Evolutionary conservation across 30 jellyfish, hydroid and myxozoan genomes (phyloP).

Genomic region (Clytia hemisphaerica): DNA sequence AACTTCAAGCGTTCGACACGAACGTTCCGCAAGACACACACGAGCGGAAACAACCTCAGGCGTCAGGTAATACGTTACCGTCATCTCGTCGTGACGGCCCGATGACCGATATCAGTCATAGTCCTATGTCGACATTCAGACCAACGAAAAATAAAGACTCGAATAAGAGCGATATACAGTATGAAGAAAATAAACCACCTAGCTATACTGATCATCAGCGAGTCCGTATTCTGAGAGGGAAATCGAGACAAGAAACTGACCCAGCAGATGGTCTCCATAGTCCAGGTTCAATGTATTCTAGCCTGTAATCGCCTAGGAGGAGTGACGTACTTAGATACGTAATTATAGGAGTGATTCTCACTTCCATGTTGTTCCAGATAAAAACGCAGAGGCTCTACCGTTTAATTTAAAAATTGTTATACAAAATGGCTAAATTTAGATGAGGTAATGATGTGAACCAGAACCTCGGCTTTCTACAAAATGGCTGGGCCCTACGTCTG

Average conservation of each 20-base stretch:
- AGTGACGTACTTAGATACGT: no score
- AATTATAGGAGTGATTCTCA: no score
- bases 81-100: not conserved
- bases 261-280: conserved; percentile 33
- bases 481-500: no score
- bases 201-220: conserved; percentile 7
- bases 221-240: conserved; percentile 19
- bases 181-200: not conserved
- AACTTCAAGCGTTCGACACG: conserved; percentile 76
- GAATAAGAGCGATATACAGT: no score
- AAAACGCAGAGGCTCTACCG: no score
- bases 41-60: conserved; percentile 17
- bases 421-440: no score
- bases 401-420: no score
- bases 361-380: no score
- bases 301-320: no score
- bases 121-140: conserved; percentile 20
- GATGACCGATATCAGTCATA: conserved; percentile 7
- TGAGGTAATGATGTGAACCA: no score
- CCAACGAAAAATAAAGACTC: not conserved
- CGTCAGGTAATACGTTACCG: conserved; percentile 10
- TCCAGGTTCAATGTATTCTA: conserved; percentile 11
- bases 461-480: no score
- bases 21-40: conserved; percentile 29
- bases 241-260: conserved; percentile 30